Evolutionary conservation across 2,113 vertebrate species (phyloP).

Genomic region (Emydocephalus ijimae): DNA sequence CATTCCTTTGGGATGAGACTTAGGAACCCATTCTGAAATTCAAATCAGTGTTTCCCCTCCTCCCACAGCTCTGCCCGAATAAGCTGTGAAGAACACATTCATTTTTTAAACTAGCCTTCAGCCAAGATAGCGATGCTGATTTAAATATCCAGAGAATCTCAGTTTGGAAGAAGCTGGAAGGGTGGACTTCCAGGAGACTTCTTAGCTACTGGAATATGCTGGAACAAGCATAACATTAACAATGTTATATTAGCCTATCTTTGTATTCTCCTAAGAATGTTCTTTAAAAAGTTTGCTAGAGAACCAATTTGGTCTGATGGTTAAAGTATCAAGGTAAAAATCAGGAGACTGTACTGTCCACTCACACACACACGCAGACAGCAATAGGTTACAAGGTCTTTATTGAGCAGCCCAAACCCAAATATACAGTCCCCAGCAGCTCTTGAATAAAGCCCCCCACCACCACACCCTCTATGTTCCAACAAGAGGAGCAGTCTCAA

Average conservation of each 20-base stretch:
- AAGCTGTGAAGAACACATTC: background rate
- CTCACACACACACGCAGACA: background rate
- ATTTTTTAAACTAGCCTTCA: background rate
- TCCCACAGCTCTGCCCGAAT: background rate
- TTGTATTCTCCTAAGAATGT: background rate
- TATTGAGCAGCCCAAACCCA: background rate
- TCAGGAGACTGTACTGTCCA: background rate
- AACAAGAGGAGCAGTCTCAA: background rate
- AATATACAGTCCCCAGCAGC: background rate
- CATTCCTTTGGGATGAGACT: slow-evolving; percentile 1
- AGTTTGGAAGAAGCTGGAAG: background rate
- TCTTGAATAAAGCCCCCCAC: background rate
- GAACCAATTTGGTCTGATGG: background rate
- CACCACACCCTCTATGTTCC: background rate
- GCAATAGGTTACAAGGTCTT: background rate
- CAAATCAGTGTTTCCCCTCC: background rate
- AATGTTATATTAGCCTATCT: background rate
- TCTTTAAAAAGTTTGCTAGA: background rate
- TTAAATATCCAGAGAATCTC: background rate
- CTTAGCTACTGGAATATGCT: background rate
- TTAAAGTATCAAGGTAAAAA: background rate
- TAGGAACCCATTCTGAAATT: background rate
- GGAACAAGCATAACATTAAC: background rate
- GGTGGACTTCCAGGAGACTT: background rate
- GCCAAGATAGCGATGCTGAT: background rate